These are phyloP conservation scores for Lethocerus indicus DNA, from an alignment of 1,140 invertebrate genomes.

Conservation along the genomic window DNA sequence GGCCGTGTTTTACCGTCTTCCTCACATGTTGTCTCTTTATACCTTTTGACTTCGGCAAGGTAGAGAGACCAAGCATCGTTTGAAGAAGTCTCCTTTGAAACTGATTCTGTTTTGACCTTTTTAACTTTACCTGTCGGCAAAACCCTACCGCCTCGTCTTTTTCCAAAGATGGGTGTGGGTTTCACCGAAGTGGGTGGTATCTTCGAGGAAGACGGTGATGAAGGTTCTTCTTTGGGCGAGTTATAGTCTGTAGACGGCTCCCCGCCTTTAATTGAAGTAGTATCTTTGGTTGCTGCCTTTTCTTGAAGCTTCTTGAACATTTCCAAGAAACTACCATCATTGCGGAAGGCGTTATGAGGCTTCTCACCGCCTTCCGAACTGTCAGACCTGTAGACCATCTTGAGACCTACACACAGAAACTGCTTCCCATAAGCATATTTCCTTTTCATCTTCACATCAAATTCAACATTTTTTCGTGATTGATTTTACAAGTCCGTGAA, in stretches of 20 bases:
- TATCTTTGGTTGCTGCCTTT: neutral
- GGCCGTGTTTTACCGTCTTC: slow-evolving; percentile 81
- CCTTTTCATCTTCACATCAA: no score
- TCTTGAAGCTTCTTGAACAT: slow-evolving; percentile 81
- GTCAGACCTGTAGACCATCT: slow-evolving; percentile 16
- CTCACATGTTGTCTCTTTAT: slow-evolving; percentile 78
- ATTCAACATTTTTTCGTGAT: no score
- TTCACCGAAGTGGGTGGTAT: slow-evolving; percentile 1
- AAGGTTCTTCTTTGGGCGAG: slow-evolving; percentile 23
- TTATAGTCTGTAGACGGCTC: slow-evolving; percentile 19
- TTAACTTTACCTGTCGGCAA: slow-evolving; percentile 80
- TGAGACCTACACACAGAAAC: slow-evolving; percentile 16
- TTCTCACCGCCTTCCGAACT: neutral
- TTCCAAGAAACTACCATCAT: slow-evolving; percentile 77
- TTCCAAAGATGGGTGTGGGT: slow-evolving; percentile 44
- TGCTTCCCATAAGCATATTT: slow-evolving; percentile 16
- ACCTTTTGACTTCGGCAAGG: slow-evolving; percentile 82
- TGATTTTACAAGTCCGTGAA: no score
- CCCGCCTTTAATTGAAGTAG: slow-evolving; percentile 22
- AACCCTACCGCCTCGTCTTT: slow-evolving; percentile 66
- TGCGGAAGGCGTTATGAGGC: slow-evolving; percentile 44
- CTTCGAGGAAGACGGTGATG: slow-evolving; percentile 18
- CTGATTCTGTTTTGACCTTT: slow-evolving; percentile 52
- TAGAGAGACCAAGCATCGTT: slow-evolving; percentile 85
- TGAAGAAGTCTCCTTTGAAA: slow-evolving; percentile 37